Base-by-base conservation (phyloP, 1,140 invertebrate species). In the Thaumatotibia leucotreta region DNA sequence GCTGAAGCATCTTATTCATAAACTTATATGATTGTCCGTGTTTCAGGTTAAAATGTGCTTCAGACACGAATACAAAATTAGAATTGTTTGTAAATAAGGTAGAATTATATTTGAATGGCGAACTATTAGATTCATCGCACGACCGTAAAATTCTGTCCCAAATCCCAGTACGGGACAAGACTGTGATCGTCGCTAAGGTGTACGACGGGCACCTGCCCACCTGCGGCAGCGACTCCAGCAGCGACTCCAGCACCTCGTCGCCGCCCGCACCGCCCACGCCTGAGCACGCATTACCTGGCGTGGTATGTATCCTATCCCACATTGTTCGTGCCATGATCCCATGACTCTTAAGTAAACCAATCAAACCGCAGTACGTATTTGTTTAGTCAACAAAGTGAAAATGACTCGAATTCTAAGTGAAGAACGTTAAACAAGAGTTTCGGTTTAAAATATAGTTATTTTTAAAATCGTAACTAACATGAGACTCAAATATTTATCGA, bases 31-130 rank as follows among this genome's bases (percentile, higher is more conserved):
- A 52, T 31, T 61, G 10, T 64, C 49, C 66, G 74, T 65, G 49
- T 86, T 86, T 62, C 74, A 92, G 91, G 66, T 94, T 97, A 70
- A 97, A 97, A 86, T 94, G 93, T 71, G 88, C 94, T 6, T 91
- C 93, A n/a, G 92, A 93, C 64, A 89, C 85, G 68, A 95, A 95
- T 79, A 94, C 96, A 10, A 98, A 98, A 91, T 92, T 98, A 63
- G 97, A 99, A 89, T 92, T 99, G 69, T 98, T 96, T 88, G 88
- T 87, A 75, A 94, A 96, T 58, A 98, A 98, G 91, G 92, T 99
- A 61, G 98, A 99, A 85, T 92, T 99, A 63, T 98, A 95, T 89
- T 85, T 97, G 9, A 98, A 98, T 87, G 96, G 96, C 9, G 98
- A 99, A 82, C 86, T 96, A 5, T 92, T 99, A 54, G 98, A 99